Conservation (phyloP, 2,888 invertebrate genomes). For the Tribolium freemani region DNA sequence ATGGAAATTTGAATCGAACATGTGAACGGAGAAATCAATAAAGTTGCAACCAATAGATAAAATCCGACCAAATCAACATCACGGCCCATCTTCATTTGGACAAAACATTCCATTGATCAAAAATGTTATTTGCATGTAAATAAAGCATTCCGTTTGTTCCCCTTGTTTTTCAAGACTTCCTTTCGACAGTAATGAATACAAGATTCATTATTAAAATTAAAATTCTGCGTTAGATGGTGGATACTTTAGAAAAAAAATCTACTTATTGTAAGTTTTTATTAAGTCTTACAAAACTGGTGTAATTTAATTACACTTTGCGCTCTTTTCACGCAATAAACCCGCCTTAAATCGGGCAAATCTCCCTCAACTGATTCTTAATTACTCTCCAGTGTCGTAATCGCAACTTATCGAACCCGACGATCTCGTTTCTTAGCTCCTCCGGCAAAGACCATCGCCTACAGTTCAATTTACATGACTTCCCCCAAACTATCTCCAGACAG, state of each 20-base stretch:
- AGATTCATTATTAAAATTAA: no score
- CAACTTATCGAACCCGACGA: not conserved
- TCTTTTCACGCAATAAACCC: not conserved
- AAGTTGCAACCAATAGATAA: no score
- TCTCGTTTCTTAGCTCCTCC: not conserved
- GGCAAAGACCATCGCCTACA: not conserved
- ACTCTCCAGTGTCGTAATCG: not conserved
- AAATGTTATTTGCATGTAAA: no score
- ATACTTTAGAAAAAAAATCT: not conserved
- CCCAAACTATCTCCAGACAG: constrained; percentile 14
- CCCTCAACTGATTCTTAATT: not conserved
- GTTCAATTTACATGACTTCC: constrained; percentile 17
- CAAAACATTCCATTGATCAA: no score
- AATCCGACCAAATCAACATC: no score
- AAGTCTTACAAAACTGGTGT: not conserved
- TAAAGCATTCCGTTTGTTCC: no score
- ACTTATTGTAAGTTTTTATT: not conserved
- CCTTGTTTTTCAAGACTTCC: no score
- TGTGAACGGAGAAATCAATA: not conserved
- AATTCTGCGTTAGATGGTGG: no score
- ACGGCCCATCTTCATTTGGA: no score
- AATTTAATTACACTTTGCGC: not conserved
- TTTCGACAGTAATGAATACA: no score
- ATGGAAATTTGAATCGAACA: not conserved
- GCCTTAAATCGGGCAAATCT: not conserved